Conservation (phyloP, 1,140 invertebrate species). For the Wasmannia auropunctata region DNA sequence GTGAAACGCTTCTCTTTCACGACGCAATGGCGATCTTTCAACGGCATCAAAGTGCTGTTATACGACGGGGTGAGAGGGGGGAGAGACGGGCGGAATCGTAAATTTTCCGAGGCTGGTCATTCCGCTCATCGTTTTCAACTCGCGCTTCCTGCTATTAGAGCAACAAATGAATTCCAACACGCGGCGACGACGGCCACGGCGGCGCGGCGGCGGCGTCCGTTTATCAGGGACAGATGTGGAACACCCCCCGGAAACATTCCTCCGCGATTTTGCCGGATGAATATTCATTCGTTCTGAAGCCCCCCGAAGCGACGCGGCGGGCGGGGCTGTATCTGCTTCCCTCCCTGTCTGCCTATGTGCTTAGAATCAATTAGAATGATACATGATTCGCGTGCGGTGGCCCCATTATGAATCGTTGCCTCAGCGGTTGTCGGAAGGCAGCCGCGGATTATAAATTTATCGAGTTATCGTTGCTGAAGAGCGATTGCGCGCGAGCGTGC, state of each 20-base stretch:
- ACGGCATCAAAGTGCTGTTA: background rate
- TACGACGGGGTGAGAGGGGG: background rate
- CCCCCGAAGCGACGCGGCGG: no score
- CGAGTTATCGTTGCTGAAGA: constrained; percentile 69
- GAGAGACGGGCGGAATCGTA: constrained; percentile 7
- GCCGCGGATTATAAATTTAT: constrained; percentile 72
- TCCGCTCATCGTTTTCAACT: constrained; percentile 52
- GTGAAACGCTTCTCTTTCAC: background rate
- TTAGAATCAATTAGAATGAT: constrained; percentile 81
- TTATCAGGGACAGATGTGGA: constrained; percentile 71
- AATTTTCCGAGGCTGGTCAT: constrained; percentile 53
- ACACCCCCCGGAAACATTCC: constrained; percentile 74
- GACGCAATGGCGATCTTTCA: background rate
- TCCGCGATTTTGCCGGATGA: constrained; percentile 77
- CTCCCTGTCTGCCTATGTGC: constrained; percentile 67
- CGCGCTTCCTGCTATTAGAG: constrained; percentile 63
- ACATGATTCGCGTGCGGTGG: constrained; percentile 77
- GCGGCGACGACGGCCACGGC: background rate
- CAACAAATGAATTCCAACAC: constrained; percentile 70
- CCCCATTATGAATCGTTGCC: constrained; percentile 72
- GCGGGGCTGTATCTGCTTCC: constrained; percentile 54
- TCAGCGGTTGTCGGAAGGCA: constrained; percentile 65
- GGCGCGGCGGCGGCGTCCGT: constrained; percentile 44
- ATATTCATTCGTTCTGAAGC: constrained; percentile 78
- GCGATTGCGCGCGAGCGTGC: constrained; percentile 50